phyloP scores from a whole-genome alignment of 2,888 invertebrate species.

The Ryuthela nishihirai region DNA sequence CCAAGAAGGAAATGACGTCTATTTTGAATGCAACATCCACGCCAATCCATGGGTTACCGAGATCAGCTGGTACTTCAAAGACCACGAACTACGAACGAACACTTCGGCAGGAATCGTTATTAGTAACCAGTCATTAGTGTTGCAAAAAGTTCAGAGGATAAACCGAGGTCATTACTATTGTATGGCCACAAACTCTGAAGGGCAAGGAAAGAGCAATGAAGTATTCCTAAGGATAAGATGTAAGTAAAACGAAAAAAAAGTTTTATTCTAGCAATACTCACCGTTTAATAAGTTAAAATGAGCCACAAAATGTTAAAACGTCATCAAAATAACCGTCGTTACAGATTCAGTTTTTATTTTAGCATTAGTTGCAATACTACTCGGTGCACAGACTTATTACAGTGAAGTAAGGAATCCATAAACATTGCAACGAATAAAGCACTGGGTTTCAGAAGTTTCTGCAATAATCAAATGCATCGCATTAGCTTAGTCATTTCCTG shows the following conservation, averaged over 20 bases:
- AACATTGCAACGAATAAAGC: too few relatives aligned
- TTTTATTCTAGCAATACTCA: too few relatives aligned
- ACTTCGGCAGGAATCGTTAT: constrained; percentile 35
- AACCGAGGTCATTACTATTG: constrained; percentile 33
- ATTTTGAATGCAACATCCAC: constrained; percentile 38
- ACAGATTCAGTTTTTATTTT: too few relatives aligned
- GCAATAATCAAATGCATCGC: too few relatives aligned
- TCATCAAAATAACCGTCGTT: too few relatives aligned
- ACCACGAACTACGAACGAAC: constrained; percentile 31
- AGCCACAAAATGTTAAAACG: too few relatives aligned
- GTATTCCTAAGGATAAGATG: constrained; percentile 43
- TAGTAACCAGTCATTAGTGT: constrained; percentile 31
- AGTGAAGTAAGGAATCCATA: too few relatives aligned
- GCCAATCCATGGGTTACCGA: constrained; percentile 40
- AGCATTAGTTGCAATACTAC: too few relatives aligned
- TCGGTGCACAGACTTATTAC: too few relatives aligned
- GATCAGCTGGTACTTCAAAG: constrained; percentile 39
- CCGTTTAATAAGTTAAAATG: too few relatives aligned
- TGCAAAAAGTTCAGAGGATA: constrained; percentile 32
- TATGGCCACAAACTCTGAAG: constrained; percentile 36
- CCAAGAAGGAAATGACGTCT: constrained; percentile 54
- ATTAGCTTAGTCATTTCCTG: too few relatives aligned
- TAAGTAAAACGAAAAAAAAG: constrained; percentile 36
- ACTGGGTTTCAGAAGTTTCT: too few relatives aligned
- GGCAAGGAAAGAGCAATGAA: constrained; percentile 41